These are phyloP conservation scores for Dicrostonyx torquatus DNA, from an alignment of 2,797 vertebrate species.

Conservation along the genomic window DNA sequence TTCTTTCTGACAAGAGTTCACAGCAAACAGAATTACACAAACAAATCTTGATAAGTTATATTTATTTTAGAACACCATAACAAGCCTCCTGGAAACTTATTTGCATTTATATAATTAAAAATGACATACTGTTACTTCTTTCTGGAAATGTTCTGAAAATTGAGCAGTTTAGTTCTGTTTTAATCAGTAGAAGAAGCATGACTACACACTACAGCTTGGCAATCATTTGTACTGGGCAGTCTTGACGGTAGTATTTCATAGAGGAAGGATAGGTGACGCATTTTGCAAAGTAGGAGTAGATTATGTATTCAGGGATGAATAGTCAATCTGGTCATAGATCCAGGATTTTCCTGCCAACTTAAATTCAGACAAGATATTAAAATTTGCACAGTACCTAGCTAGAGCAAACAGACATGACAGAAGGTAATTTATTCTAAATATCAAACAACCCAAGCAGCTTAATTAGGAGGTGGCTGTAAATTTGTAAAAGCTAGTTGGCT, in stretches of 20 bases:
- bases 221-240: neutral
- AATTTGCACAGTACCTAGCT: constrained; percentile 7
- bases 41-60: constrained; percentile 48
- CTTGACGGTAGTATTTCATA: neutral
- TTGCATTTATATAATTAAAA: constrained; percentile 68
- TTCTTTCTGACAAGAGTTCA: constrained; percentile 32
- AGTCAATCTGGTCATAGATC: neutral
- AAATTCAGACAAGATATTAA: constrained; percentile 10
- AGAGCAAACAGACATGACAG: neutral
- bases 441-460: neutral
- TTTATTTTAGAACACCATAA: constrained; percentile 62
- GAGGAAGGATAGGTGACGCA: neutral
- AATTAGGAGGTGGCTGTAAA: neutral
- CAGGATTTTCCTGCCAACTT: neutral
- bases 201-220: neutral
- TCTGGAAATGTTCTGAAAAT: constrained; percentile 26
- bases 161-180: constrained; percentile 27
- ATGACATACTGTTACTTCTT: constrained; percentile 40
- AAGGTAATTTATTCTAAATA: neutral
- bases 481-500: neutral
- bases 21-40: neutral
- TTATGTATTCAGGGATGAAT: constrained; percentile 22
- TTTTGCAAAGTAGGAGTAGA: neutral
- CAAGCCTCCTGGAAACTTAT: constrained; percentile 1
- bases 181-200: neutral